A percentile compares a stretch with the other conserved stretches of the same genome.
These are phyloP conservation scores for Amphilophus citrinellus DNA, from an alignment of 2,113 vertebrate species.

Conservation along the genomic window DNA sequence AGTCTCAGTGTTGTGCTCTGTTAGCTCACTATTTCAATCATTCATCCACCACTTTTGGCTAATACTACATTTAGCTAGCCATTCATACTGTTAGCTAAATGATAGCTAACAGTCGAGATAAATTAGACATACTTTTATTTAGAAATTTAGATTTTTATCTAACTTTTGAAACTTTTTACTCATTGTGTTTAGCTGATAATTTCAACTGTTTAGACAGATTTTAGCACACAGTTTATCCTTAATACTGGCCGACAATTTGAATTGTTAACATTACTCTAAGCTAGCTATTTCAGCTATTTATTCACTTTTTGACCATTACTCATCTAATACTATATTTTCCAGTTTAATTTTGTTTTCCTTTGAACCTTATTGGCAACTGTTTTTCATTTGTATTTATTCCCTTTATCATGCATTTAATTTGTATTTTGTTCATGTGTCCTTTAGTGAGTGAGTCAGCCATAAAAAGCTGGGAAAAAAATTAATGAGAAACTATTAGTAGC, in stretches of 20 bases:
- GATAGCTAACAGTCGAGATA: not conserved
- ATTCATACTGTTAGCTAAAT: too few relatives aligned
- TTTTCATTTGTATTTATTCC: not conserved
- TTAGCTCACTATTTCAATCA: too few relatives aligned
- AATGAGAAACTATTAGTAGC: not conserved
- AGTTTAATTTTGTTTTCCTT: not conserved
- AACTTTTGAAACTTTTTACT: not conserved
- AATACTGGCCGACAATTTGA: not conserved
- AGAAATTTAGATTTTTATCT: fast-evolving
- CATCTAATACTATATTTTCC: not conserved
- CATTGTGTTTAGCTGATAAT: not conserved
- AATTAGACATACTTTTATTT: not conserved
- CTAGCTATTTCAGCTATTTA: not conserved
- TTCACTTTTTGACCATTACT: not conserved
- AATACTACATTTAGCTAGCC: too few relatives aligned
- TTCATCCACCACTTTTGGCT: too few relatives aligned
- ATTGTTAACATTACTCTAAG: not conserved
- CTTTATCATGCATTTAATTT: not conserved
- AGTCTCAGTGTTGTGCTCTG: not conserved
- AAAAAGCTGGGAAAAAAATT: not conserved
- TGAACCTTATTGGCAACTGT: not conserved
- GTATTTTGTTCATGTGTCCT: constrained; percentile 3
- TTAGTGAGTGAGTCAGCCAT: not conserved
- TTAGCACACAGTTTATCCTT: not conserved
- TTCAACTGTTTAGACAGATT: not conserved